These are phyloP conservation scores for Pseudomyrmex dendroicus DNA, from an alignment of 1,140 invertebrate genomes.

Conservation along the genomic window DNA sequence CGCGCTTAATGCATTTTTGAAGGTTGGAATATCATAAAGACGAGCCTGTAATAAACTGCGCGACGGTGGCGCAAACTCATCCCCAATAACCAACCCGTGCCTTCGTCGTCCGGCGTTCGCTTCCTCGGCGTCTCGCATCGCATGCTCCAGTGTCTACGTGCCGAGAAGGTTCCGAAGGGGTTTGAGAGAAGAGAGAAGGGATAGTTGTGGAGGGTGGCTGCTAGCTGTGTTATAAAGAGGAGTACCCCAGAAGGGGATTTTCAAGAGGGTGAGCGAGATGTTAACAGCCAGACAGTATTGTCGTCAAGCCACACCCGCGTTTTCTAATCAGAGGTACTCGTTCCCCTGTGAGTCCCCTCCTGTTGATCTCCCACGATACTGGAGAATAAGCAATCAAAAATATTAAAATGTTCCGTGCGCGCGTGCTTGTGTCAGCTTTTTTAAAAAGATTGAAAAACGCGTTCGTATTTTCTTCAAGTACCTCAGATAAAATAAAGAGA, in stretches of 20 bases:
- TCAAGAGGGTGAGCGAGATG: slow-evolving; percentile 66
- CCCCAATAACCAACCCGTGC: neutral
- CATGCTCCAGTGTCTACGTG: slow-evolving; percentile 37
- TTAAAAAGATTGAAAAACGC: neutral
- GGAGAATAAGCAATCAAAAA: slow-evolving; percentile 30
- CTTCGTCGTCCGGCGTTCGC: neutral
- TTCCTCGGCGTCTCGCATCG: slow-evolving; percentile 36
- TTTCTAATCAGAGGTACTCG: slow-evolving; percentile 70
- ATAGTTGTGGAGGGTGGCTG: slow-evolving; percentile 22
- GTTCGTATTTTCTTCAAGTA: neutral
- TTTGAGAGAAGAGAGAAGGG: too few species aligned
- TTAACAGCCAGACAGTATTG: slow-evolving; percentile 75
- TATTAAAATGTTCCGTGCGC: slow-evolving; percentile 1
- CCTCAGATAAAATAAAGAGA: too few species aligned
- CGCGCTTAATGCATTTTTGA: slow-evolving; percentile 77
- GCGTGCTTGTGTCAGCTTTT: too few species aligned
- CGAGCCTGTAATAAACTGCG: slow-evolving; percentile 73
- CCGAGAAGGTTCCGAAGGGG: slow-evolving; percentile 22
- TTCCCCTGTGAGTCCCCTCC: slow-evolving; percentile 10
- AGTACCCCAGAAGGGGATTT: slow-evolving; percentile 69
- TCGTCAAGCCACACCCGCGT: slow-evolving; percentile 65
- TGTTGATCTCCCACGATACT: neutral
- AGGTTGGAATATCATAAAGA: slow-evolving; percentile 77
- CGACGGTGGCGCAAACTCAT: slow-evolving; percentile 30
- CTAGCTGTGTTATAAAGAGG: slow-evolving; percentile 69